phyloP scores from a whole-genome alignment of 2,113 vertebrate genomes.

The Bagarius yarrelli region DNA sequence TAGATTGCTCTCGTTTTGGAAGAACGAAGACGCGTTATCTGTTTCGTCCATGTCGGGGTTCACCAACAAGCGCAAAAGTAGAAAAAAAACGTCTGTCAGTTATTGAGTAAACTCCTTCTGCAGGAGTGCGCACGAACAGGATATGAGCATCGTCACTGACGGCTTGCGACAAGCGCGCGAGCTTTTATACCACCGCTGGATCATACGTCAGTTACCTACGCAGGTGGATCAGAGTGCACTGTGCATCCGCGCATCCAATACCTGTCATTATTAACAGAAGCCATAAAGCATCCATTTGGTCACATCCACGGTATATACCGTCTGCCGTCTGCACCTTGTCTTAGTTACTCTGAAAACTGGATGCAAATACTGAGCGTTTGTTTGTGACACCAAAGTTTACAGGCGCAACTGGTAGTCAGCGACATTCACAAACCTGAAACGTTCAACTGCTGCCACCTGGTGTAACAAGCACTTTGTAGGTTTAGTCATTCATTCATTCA shows the following conservation, averaged over 20 bases:
- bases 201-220: slow-evolving; percentile 69
- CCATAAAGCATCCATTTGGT: not conserved
- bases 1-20: slow-evolving; percentile 52
- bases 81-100: slow-evolving; percentile 13
- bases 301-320: not conserved
- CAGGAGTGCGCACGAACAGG: slow-evolving; percentile 34
- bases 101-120: slow-evolving; percentile 42
- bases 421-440: not conserved
- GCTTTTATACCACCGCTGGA: slow-evolving; percentile 69
- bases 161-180: slow-evolving; percentile 55
- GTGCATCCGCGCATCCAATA: not conserved
- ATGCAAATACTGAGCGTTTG: not conserved
- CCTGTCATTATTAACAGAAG: not conserved
- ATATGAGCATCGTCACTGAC: slow-evolving; percentile 46
- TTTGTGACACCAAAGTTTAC: not conserved
- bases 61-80: slow-evolving; percentile 4
- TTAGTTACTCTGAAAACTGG: not conserved
- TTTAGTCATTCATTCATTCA: not conserved
- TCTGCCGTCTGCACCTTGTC: not conserved
- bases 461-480: slow-evolving; percentile 25
- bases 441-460: slow-evolving; percentile 62
- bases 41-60: slow-evolving; percentile 72
- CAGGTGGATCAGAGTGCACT: slow-evolving; percentile 49
- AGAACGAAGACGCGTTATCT: slow-evolving; percentile 74
- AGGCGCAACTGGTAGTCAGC: slow-evolving; percentile 44